These are phyloP conservation scores for Apodemia mormo DNA, from an alignment of 2,888 invertebrate genomes.

Conservation along the genomic window DNA sequence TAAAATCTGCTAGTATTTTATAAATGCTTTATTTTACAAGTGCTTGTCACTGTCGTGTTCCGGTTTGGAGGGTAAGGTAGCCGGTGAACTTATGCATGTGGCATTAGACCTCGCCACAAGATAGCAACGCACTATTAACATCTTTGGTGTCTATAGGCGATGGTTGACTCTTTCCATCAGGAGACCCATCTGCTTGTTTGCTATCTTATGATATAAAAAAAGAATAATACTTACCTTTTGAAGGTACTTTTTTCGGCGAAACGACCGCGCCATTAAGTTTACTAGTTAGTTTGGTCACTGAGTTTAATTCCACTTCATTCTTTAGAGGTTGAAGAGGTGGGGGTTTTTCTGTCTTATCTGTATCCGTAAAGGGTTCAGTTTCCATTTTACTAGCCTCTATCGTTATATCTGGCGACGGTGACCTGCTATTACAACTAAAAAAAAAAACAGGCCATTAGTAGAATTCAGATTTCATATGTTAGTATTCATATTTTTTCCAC, in stretches of 20 bases:
- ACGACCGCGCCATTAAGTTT: constrained; percentile 65
- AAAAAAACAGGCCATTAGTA: neutral
- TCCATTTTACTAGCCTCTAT: constrained; percentile 66
- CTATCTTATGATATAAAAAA: too few species aligned
- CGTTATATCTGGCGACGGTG: constrained; percentile 57
- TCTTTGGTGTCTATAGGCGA: too few species aligned
- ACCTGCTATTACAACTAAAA: constrained; percentile 57
- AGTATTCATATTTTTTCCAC: neutral
- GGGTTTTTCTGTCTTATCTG: constrained; percentile 49
- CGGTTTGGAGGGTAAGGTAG: too few species aligned
- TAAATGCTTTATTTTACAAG: too few species aligned
- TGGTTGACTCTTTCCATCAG: too few species aligned
- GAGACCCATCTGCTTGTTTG: too few species aligned
- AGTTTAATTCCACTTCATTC: constrained; percentile 38
- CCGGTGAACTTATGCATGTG: too few species aligned
- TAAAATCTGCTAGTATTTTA: too few species aligned
- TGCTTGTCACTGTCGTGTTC: too few species aligned
- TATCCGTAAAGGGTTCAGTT: constrained; percentile 49
- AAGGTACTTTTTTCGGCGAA: constrained; percentile 51
- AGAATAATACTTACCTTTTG: constrained; percentile 53
- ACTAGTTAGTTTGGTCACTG: constrained; percentile 50
- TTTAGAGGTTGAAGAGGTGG: constrained; percentile 30
- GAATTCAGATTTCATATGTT: neutral
- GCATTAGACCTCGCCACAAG: too few species aligned
- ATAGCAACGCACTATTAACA: too few species aligned